phyloP scores from a whole-genome alignment of 2,113 vertebrate genomes.

The Entomyzon cyanotis region DNA sequence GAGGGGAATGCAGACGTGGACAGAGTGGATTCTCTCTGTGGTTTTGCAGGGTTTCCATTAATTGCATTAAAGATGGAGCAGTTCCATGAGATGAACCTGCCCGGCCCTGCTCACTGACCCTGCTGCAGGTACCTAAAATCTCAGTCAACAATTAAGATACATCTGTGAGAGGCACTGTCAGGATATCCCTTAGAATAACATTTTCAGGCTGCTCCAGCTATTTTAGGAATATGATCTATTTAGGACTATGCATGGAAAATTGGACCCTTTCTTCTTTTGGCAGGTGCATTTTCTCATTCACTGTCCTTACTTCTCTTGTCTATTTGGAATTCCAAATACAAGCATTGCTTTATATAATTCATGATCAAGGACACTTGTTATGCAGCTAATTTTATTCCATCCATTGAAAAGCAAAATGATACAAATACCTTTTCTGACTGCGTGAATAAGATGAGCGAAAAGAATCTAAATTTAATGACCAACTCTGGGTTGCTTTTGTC shows the following conservation, averaged over 20 bases:
- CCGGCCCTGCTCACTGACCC: neutral
- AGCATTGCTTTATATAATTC: neutral
- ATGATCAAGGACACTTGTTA: neutral
- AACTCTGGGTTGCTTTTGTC: neutral
- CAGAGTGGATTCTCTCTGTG: neutral
- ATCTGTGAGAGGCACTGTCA: neutral
- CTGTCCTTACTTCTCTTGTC: neutral
- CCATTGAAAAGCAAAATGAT: constrained; percentile 4
- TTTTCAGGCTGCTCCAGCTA: neutral
- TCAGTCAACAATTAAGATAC: neutral
- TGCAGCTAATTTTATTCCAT: constrained; percentile 24
- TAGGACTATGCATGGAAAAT: neutral
- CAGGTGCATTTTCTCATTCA: constrained; percentile 11
- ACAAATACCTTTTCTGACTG: neutral
- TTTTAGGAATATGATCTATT: neutral
- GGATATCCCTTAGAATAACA: neutral
- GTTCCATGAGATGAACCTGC: neutral
- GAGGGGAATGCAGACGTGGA: neutral
- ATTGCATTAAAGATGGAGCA: neutral
- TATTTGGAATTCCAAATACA: neutral
- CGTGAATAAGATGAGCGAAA: neutral
- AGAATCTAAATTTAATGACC: constrained; percentile 23
- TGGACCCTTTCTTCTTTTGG: neutral
- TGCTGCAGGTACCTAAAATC: neutral
- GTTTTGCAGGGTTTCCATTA: neutral